Evolutionary conservation across 2,888 invertebrate genomes (phyloP), one percentile per base, ranked within the genome.

Genomic region (Belgica antarctica): DNA sequence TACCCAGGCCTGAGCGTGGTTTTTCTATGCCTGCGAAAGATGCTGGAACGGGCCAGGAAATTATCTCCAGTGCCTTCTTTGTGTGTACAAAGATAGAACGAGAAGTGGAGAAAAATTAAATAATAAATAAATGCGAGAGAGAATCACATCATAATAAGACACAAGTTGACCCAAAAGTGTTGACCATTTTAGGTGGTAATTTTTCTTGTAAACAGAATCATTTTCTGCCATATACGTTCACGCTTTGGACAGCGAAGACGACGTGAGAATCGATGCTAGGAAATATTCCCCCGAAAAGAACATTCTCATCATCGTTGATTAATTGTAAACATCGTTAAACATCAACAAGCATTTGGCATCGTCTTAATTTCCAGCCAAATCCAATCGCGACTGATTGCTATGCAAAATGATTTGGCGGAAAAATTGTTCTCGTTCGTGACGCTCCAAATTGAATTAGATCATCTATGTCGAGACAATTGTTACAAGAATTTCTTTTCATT

Each of bases 401-500:
- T n/a, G n/a, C n/a, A n/a, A n/a, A n/a, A n/a, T n/a, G n/a, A n/a
- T n/a, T n/a, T n/a, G n/a, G n/a, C n/a, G n/a, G n/a, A n/a, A n/a
- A n/a, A n/a, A n/a, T n/a, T n/a, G n/a, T n/a, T n/a, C n/a, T n/a
- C n/a, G n/a, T n/a, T n/a, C n/a, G n/a, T n/a, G n/a, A n/a, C n/a
- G n/a, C n/a, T n/a, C n/a, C n/a, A n/a, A n/a, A n/a, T n/a, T n/a
- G n/a, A n/a, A n/a, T n/a, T n/a, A n/a, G n/a, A n/a, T n/a, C n/a
- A n/a, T n/a, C n/a, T n/a, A n/a, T n/a, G n/a, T n/a, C n/a, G n/a
- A n/a, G n/a, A n/a, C n/a, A n/a, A n/a, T n/a, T n/a, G n/a, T n/a
- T n/a, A n/a, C 34, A 31, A 15, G 46, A 62, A 25, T 27, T 72
- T 70, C 72, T 72, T 71, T 34, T 71, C 71, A 10, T 70, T 61